Conservation (phyloP, 2,797 vertebrate species). For the Coluber constrictor region DNA sequence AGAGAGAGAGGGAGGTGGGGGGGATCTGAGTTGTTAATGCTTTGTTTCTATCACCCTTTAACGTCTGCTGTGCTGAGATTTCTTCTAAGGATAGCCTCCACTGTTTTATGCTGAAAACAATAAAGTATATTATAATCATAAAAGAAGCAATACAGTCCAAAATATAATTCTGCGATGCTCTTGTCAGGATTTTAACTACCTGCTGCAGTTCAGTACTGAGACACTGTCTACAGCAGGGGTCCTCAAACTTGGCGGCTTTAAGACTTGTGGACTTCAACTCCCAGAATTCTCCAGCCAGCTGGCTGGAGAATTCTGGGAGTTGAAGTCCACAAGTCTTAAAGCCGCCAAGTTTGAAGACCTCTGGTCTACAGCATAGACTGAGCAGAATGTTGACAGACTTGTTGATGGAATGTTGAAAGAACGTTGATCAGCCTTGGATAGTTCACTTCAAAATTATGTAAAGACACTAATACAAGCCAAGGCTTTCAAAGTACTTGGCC, state of each 20-base stretch:
- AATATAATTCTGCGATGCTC: slow-evolving; percentile 35
- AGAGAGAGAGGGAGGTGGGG: no score
- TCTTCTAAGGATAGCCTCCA: slow-evolving; percentile 39
- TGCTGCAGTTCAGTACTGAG: slow-evolving; percentile 39
- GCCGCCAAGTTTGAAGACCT: no score
- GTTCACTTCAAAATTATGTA: slow-evolving; percentile 9
- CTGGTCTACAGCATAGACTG: neutral
- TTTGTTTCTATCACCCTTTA: slow-evolving; percentile 45
- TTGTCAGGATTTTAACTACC: slow-evolving; percentile 38
- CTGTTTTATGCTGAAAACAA: slow-evolving; percentile 62
- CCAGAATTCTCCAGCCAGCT: no score
- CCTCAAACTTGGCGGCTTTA: no score
- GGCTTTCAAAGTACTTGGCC: neutral
- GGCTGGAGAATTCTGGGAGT: no score
- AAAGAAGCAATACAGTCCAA: slow-evolving; percentile 49
- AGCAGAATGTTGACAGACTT: slow-evolving; percentile 36
- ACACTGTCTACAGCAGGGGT: neutral
- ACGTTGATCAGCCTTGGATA: slow-evolving; percentile 14
- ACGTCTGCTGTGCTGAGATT: slow-evolving; percentile 44
- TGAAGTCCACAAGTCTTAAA: no score
- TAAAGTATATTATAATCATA: slow-evolving; percentile 57
- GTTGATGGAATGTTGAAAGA: slow-evolving; percentile 31
- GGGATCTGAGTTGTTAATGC: slow-evolving; percentile 21
- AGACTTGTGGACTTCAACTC: no score
- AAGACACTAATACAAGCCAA: neutral